Percentiles rank a stretch among this genome's conserved stretches.
Conservation (phyloP, 1,140 invertebrate genomes). For the Drosophila jambulina region DNA sequence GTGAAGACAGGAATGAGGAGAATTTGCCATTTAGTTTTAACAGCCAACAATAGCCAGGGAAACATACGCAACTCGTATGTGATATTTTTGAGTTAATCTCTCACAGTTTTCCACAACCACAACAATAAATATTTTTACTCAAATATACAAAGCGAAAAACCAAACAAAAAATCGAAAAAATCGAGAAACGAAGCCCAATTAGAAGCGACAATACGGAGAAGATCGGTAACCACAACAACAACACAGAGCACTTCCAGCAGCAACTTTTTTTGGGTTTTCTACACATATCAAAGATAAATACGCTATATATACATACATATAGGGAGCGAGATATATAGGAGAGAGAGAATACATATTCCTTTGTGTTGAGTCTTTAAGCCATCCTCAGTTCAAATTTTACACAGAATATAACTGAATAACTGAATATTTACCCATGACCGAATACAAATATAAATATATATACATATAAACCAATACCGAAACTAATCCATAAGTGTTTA, state of each 20-base stretch:
- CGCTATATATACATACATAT: conserved; percentile 35
- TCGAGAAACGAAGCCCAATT: conserved; percentile 67
- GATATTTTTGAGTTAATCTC: conserved; percentile 84
- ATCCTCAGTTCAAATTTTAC: conserved; percentile 83
- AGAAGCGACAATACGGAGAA: conserved; percentile 67
- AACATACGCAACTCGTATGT: conserved; percentile 85
- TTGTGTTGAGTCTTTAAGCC: conserved; percentile 78
- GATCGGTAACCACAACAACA: conserved; percentile 60
- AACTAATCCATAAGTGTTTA: conserved; percentile 73
- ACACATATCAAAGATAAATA: conserved; percentile 82
- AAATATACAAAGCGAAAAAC: conserved; percentile 66
- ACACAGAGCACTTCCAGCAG: conserved; percentile 77
- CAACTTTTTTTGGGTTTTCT: conserved; percentile 81
- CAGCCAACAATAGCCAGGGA: conserved; percentile 85
- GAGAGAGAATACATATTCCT: conserved; percentile 34
- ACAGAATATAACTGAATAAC: conserved; percentile 38
- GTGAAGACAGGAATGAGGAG: conserved; percentile 24
- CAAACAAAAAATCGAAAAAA: conserved; percentile 45
- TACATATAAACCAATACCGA: conserved; percentile 68
- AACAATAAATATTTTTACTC: conserved; percentile 60
- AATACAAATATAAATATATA: conserved; percentile 67
- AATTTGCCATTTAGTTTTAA: conserved; percentile 80
- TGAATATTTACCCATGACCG: conserved; percentile 65
- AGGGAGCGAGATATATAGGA: conserved; percentile 26
- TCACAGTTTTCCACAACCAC: conserved; percentile 53